These are phyloP conservation scores for Montipora capricornis DNA, from an alignment of 64 coral and sea anemone species.

Conservation along the genomic window DNA sequence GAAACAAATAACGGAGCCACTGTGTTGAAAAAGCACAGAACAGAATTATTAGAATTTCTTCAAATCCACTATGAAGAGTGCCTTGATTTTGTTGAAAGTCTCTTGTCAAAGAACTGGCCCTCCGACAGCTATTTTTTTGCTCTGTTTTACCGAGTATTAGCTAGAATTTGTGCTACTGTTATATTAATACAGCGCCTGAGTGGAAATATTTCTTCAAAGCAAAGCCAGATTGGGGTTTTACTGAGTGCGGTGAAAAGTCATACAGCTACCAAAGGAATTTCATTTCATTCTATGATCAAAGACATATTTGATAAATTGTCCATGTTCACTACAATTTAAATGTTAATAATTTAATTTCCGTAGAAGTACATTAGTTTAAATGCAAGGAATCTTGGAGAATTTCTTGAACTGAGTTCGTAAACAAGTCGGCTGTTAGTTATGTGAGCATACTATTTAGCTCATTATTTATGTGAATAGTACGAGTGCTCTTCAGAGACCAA, in stretches of 20 bases:
- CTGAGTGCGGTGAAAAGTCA: neutral
- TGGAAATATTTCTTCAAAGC: neutral
- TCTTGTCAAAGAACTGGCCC: neutral
- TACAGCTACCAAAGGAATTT: neutral
- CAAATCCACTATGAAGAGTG: neutral
- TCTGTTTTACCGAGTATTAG: conserved; percentile 6
- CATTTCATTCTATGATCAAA: neutral
- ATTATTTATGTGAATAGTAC: no score
- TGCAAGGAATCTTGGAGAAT: no score
- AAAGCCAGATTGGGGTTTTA: neutral
- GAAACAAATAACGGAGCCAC: neutral
- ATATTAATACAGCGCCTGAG: neutral
- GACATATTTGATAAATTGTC: neutral
- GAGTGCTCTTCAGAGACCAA: no score
- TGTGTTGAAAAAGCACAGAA: neutral
- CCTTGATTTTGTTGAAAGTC: neutral
- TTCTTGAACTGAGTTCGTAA: no score
- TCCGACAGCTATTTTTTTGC: neutral
- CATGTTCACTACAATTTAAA: neutral
- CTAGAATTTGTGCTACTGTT: neutral
- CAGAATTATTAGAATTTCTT: neutral
- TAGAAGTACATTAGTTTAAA: no score
- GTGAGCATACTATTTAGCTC: no score
- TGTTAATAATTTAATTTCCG: neutral
- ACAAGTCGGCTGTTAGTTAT: no score